Evolutionary conservation across 2,888 invertebrate genomes (phyloP).

Genomic region (Venustoraphidia nigricollis): DNA sequence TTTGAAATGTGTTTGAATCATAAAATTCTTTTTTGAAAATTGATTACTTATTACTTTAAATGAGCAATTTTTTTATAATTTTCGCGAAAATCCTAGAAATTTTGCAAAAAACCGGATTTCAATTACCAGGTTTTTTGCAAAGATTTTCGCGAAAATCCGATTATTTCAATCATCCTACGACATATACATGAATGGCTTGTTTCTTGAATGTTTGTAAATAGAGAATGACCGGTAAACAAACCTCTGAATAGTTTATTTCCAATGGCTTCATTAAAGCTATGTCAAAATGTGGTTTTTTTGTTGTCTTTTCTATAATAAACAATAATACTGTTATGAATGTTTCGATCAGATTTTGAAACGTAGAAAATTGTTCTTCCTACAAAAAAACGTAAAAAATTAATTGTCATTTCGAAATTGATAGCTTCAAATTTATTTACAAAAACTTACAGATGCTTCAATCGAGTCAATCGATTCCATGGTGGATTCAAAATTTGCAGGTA

Average conservation of each 20-base stretch:
- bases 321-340: conserved; percentile 32
- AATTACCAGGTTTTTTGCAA: too few relatives aligned
- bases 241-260: neutral
- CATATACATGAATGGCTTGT: too few relatives aligned
- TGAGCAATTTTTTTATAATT: too few relatives aligned
- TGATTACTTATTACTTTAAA: too few relatives aligned
- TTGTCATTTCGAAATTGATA: neutral
- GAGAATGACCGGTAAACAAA: too few relatives aligned
- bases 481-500: conserved; percentile 31
- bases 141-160: too few relatives aligned
- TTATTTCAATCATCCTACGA: too few relatives aligned
- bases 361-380: conserved; percentile 21
- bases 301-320: conserved; percentile 27
- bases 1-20: too few relatives aligned
- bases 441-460: conserved; percentile 19
- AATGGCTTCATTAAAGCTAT: neutral
- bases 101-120: too few relatives aligned
- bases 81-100: too few relatives aligned
- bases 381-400: conserved; percentile 1
- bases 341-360: conserved; percentile 32
- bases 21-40: too few relatives aligned
- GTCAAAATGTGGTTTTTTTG: neutral
- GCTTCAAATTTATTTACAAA: conserved; percentile 7
- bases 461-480: conserved; percentile 32
- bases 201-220: too few relatives aligned